Evolutionary conservation across 1,140 invertebrate genomes (phyloP).

Genomic region (Hypothenemus hampei): DNA sequence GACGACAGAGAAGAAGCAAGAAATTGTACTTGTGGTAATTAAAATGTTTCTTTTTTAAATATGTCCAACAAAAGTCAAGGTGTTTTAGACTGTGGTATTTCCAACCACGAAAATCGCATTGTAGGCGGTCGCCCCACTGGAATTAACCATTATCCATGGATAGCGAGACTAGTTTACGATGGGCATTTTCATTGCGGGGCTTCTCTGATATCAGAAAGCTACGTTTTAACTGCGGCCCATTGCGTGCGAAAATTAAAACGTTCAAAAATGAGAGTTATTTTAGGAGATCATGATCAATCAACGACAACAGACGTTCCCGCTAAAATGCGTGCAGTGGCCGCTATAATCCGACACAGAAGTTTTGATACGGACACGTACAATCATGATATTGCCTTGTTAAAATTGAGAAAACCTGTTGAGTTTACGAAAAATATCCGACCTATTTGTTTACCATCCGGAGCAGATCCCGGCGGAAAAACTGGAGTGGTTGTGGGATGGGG

Average conservation of each 20-base stretch:
- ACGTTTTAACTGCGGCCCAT: constrained; percentile 63
- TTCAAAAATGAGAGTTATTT: constrained; percentile 71
- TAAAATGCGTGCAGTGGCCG: constrained; percentile 71
- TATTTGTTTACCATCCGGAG: constrained; percentile 63
- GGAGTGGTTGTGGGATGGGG: constrained; percentile 82
- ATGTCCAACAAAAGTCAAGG: not conserved
- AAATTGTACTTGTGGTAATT: constrained; percentile 61
- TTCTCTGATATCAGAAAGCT: constrained; percentile 70
- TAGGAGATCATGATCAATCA: constrained; percentile 77
- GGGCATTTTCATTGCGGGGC: constrained; percentile 87
- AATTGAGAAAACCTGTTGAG: constrained; percentile 66
- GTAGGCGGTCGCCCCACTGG: constrained; percentile 71
- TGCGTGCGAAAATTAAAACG: constrained; percentile 63
- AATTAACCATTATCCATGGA: constrained; percentile 81
- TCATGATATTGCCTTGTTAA: constrained; percentile 79
- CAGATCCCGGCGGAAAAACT: constrained; percentile 65
- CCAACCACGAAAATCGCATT: constrained; percentile 66
- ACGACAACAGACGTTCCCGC: constrained; percentile 69
- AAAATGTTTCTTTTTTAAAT: not conserved
- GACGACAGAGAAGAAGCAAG: constrained; percentile 47
- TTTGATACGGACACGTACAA: constrained; percentile 81
- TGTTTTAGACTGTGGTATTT: constrained; percentile 57
- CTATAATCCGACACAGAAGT: constrained; percentile 70
- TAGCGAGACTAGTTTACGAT: constrained; percentile 76
- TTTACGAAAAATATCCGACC: constrained; percentile 76